Percentiles rank a stretch among this genome's conserved stretches.
Conservation (phyloP, 2,797 vertebrate genomes). For the Crenichthys baileyi region DNA sequence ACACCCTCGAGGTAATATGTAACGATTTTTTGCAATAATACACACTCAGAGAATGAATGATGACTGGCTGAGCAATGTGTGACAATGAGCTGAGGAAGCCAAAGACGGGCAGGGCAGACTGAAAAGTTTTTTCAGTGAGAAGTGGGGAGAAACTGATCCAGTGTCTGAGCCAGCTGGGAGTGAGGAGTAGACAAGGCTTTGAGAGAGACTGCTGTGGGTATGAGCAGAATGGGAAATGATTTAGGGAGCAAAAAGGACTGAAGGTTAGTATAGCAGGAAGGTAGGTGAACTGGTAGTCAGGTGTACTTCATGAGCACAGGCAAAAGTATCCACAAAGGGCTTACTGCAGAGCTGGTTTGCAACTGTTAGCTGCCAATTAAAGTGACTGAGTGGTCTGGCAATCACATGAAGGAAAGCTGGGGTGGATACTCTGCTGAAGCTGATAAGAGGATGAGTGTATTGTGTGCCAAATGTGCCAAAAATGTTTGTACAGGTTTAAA, state of each 20-base stretch:
- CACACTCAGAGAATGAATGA: neutral
- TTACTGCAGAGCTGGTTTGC: neutral
- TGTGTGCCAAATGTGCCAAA: neutral
- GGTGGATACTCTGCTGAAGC: neutral
- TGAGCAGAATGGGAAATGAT: slow-evolving; percentile 11
- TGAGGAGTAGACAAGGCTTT: slow-evolving; percentile 1
- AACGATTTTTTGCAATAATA: neutral
- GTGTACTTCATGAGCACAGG: neutral
- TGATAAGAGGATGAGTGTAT: neutral
- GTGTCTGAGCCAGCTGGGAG: slow-evolving; percentile 1
- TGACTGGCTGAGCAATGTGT: neutral
- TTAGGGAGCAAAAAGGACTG: slow-evolving; percentile 3
- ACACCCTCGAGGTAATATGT: neutral
- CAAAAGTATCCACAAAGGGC: neutral
- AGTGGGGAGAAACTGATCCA: slow-evolving; percentile 12
- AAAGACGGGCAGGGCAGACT: neutral
- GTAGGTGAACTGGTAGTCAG: slow-evolving; percentile 8
- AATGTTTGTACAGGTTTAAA: neutral
- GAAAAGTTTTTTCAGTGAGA: neutral
- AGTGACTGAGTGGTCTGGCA: neutral
- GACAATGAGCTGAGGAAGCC: slow-evolving; percentile 8
- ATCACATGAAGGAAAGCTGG: neutral
- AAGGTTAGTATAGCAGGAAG: slow-evolving; percentile 1
- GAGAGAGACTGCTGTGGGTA: slow-evolving; percentile 1
- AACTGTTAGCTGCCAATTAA: neutral